Percentiles rank a stretch among this genome's conserved stretches.
Conservation (phyloP, 2,888 invertebrate species). For the Conistra vaccinii region DNA sequence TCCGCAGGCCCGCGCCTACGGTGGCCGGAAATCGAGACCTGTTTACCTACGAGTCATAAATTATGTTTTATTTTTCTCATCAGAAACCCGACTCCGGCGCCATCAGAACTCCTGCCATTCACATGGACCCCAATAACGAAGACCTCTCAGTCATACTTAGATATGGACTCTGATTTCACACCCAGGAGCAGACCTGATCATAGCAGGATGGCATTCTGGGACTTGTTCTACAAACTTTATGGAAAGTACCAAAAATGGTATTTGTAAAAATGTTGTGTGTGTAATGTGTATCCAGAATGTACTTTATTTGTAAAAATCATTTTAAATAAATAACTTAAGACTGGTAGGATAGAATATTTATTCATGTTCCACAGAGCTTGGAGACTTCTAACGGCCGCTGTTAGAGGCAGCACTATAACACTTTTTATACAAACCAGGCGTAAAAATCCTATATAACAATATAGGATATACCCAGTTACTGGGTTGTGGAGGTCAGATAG, state of each 20-base stretch:
- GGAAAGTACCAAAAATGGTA: constrained; percentile 52
- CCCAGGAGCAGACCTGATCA: constrained; percentile 56
- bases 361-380: too few species aligned
- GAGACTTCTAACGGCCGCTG: too few species aligned
- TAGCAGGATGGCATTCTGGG: constrained; percentile 64
- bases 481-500: too few species aligned
- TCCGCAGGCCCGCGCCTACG: too few species aligned
- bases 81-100: constrained; percentile 66
- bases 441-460: too few species aligned
- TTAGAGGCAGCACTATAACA: too few species aligned
- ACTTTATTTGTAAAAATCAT: neutral
- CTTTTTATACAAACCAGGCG: too few species aligned
- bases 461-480: too few species aligned
- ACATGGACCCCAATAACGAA: constrained; percentile 63
- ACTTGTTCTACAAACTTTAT: constrained; percentile 67
- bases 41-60: neutral
- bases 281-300: neutral
- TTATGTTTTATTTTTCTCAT: neutral
- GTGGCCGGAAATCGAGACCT: too few species aligned
- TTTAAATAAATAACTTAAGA: neutral
- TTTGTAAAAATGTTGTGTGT: neutral
- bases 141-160: constrained; percentile 49
- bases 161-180: constrained; percentile 52
- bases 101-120: constrained; percentile 59
- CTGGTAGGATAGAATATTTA: neutral